Percentiles rank a stretch among this genome's conserved stretches.
phyloP scores from a whole-genome alignment of 1,140 invertebrate genomes.

The Ganaspis sp. region DNA sequence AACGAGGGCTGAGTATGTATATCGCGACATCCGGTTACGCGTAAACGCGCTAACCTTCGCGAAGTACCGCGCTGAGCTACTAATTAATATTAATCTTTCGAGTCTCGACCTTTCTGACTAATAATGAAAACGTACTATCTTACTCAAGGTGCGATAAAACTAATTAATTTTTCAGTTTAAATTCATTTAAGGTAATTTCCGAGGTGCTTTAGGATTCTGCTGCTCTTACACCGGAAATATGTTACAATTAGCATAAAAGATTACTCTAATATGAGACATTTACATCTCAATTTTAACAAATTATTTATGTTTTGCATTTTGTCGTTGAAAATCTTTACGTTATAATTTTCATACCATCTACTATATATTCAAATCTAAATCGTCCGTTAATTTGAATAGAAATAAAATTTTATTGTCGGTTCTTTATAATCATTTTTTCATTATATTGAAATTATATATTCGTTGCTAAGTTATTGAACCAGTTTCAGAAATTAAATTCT shows the following conservation, averaged over 20 bases:
- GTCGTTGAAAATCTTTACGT: too few relatives aligned
- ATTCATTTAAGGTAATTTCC: neutral
- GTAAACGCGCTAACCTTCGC: conserved; percentile 35
- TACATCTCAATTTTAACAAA: too few relatives aligned
- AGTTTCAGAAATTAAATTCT: too few relatives aligned
- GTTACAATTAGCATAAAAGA: neutral
- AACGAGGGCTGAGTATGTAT: conserved; percentile 18
- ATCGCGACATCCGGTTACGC: conserved; percentile 37
- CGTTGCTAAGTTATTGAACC: too few relatives aligned
- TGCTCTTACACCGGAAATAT: neutral
- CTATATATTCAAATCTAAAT: too few relatives aligned
- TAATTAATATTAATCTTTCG: conserved; percentile 53
- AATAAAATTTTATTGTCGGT: too few relatives aligned
- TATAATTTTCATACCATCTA: too few relatives aligned
- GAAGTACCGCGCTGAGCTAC: conserved; percentile 36
- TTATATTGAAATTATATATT: too few relatives aligned
- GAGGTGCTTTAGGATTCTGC: neutral
- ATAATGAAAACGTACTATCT: conserved; percentile 35
- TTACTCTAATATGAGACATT: neutral
- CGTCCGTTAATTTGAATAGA: too few relatives aligned
- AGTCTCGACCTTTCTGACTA: conserved; percentile 13
- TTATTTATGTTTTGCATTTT: too few relatives aligned
- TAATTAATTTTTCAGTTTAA: conserved; percentile 40
- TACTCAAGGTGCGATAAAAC: conserved; percentile 34
- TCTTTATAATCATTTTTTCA: too few relatives aligned